Evolutionary conservation across 1,140 invertebrate species (phyloP), one percentile per base, ranked within the genome.

Genomic region (Macrotrachela quadricornifera): DNA sequence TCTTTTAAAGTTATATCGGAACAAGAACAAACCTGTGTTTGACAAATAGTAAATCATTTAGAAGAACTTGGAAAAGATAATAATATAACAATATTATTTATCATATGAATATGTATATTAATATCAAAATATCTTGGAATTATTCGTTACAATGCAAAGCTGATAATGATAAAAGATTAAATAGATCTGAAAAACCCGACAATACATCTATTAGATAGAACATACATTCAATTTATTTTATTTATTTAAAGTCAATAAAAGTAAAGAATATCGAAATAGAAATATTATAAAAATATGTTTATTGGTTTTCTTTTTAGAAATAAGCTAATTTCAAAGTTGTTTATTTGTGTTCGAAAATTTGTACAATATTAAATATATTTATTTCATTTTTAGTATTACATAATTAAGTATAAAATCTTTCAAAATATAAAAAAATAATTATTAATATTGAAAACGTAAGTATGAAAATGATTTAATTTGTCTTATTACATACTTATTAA

Each of bases 51-150:
- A 43, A 88, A 88, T 56, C 90, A 92, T 63, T 74, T 99, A 9
- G 94, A 99, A 73, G 94, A 99, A 64, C 67, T 99, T 6, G 99
- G 94, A 94, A 90, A 94, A 61, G 87, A 94, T 47, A 95, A 96
- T 66, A 63, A 88, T 88, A 0, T 84, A 92, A 63, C 88, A 91
- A 66, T 90, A 96, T 36, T 68, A 87, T 38, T 65, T 91, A 16
- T 77, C 82, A 73, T 96, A 97, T 65, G 90, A 97, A 71, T 91
- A 97, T 75, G 91, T 90, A 10, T 96, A 92, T 67, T 88, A 97
- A 65, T 97, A 97, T 66, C 86, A 92, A 67, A 94, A 94, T 63
- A 91, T 96, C 44, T 97, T 97, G 75, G 86, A 85, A 0, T 91
- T 92, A 0, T 69, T 99, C 3, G 87, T 99, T 0, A 90, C 91